Evolutionary conservation across 30 jellyfish, hydroid and myxozoan genomes (phyloP), one percentile per base, ranked within the genome.

Genomic region (Pseudorhiza aurosa): DNA sequence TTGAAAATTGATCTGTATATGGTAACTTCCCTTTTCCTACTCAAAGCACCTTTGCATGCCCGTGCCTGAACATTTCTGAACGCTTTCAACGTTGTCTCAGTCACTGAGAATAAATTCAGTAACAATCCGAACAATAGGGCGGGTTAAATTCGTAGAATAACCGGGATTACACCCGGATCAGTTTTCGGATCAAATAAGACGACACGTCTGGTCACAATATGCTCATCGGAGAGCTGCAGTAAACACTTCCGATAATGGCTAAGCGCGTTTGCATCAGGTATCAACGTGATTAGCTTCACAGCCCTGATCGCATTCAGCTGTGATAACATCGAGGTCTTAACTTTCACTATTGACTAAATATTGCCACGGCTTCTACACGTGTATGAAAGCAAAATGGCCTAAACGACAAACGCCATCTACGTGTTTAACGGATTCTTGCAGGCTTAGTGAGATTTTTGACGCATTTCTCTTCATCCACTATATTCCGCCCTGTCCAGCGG

Each of bases 171-270:
- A 22, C 67, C 67, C 67, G 67, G 32, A 53, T 53, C 67, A 68
- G 9, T 29, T 59, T 42, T 7, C 24, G 37, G 71, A 57, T 57
- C 28, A 15, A 42, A 21, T 21, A 14, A 26, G 43, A 6, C 62
- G 29, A 33, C 42, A 46, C 82, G 59, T 68, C 65, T 68, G 82
- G 22, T 40, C 49, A 26, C 82, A 68, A 39, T 42, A 68, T 68
- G 82, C 19, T 46, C 25, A 67, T 22, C 19, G 21, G 36, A 42
- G 24, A 53, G 15, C 60, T 27, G 60, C 27, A 12, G 36, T 53
- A 18, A 53, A 12, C 67, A 2, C 67, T 53, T 53, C 67, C 35
- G 33, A 53, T 53, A 53, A 33, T 1, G 67, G 67, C 5, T 2
- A 53, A 10, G 67, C 35, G 67, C 5, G 36, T 21, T 53, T 14